Evolutionary conservation across 2,797 vertebrate genomes (phyloP), one percentile per base, ranked within the genome.

Genomic region (Typhlichthys subterraneus): DNA sequence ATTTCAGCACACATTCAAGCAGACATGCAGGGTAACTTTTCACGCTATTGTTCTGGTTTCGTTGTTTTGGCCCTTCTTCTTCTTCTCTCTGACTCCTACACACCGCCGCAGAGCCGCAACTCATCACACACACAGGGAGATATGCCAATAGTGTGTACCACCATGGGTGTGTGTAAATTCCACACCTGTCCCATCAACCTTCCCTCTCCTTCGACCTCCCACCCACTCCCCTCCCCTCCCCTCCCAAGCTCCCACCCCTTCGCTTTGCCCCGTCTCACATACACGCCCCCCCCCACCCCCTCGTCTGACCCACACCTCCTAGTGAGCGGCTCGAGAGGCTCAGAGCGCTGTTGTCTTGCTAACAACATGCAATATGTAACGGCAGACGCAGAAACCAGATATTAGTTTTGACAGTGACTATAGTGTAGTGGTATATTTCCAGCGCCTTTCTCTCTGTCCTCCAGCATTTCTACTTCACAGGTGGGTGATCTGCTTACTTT

Each of bases 161-260:
- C 81, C 82, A 74, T 78, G 73, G 64, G 77, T 69, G 81, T 78
- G 81, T 81, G 85, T 85, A 86, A 86, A 89, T 88, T 88, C 87
- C 84, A 88, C 87, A 89, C 88, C 89, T 90, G 86, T 89, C 89
- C 80, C 77, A 82, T 85, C 80, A 79, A 82, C 79, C 77, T 47
- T 23, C 45, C 29, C 19, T 19, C 49, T 12, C n/a, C 19, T 45
- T 50, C 12, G 17, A 10, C 38, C 57, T 46, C 17, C 45, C 51
- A 1, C 17, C 59, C 72, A 5, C 62, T 56, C 68, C 11, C 53
- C 29, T 23, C 38, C 23, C 52, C 50, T 31, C 42, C 19, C 12
- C 55, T 52, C 61, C 46, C 51, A 14, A 38, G n/a, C 38, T 49
- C 31, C 65, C 12, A 48, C 15, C 68, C 14, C 45, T 62, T 65